phyloP scores from a whole-genome alignment of 2,888 invertebrate species.

The Folsomia manolachei region DNA sequence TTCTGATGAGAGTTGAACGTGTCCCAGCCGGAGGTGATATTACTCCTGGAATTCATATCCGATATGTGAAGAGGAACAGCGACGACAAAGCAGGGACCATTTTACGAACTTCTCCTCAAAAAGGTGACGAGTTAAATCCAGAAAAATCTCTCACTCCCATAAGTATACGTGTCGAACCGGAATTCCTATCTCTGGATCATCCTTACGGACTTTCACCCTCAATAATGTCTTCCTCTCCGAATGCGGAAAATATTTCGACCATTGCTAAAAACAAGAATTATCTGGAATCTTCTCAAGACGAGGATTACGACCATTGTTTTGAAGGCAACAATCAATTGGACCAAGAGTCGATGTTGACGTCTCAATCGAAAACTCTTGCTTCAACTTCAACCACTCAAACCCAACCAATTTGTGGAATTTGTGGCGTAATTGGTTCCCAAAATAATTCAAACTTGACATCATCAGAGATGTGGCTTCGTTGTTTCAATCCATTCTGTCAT shows the following conservation, averaged over 20 bases:
- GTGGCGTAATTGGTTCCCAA: not conserved
- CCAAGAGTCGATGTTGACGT: not conserved
- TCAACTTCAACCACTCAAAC: slow-evolving; percentile 27
- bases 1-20: not conserved
- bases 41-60: not conserved
- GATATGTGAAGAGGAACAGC: not conserved
- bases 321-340: not conserved
- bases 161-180: not conserved
- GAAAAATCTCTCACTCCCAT: not conserved
- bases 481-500: slow-evolving; percentile 45
- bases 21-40: not conserved
- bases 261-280: too few relatives aligned
- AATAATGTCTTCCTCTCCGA: not conserved
- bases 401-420: slow-evolving; percentile 34
- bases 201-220: not conserved
- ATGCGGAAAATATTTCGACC: not conserved
- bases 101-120: not conserved
- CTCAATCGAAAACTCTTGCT: not conserved
- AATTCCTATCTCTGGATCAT: not conserved
- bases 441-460: too few relatives aligned
- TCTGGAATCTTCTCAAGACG: too few relatives aligned
- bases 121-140: not conserved
- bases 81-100: not conserved
- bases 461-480: slow-evolving; percentile 45
- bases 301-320: not conserved